phyloP scores from a whole-genome alignment of 2,113 vertebrate genomes.

The Cardinalis cardinalis region DNA sequence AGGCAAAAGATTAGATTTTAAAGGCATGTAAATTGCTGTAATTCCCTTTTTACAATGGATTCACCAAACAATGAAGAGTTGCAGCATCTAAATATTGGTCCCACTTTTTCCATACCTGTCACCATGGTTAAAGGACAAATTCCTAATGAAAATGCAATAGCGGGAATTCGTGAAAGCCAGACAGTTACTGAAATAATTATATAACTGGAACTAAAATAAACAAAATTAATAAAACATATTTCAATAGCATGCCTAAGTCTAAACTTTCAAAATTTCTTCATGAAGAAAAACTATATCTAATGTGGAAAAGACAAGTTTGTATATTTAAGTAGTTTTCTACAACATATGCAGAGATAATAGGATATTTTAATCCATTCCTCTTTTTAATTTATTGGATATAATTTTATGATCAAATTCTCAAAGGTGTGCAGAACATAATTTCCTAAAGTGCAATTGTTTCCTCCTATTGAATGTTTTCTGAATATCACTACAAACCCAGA shows the following conservation, averaged over 20 bases:
- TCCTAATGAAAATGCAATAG: not conserved
- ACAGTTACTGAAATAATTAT: not conserved
- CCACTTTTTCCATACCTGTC: not conserved
- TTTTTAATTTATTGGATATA: not conserved
- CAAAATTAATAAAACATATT: not conserved
- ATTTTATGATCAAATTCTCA: not conserved
- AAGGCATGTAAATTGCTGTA: not conserved
- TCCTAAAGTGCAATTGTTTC: not conserved
- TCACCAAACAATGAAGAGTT: not conserved
- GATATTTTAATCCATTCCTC: not conserved
- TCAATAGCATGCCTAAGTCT: not conserved
- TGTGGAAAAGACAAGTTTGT: not conserved
- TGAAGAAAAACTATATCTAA: not conserved
- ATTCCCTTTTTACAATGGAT: not conserved
- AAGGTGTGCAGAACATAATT: fast-evolving
- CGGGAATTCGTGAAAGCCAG: not conserved
- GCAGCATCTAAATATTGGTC: not conserved
- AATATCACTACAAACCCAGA: not conserved
- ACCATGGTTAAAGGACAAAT: not conserved
- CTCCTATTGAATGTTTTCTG: not conserved
- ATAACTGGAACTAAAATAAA: not conserved
- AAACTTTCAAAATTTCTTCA: not conserved
- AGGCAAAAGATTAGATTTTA: not conserved
- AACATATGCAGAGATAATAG: not conserved
- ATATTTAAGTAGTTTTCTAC: not conserved